Base-by-base conservation (phyloP, 2,113 vertebrate genomes). In the Mobula hypostoma region DNA sequence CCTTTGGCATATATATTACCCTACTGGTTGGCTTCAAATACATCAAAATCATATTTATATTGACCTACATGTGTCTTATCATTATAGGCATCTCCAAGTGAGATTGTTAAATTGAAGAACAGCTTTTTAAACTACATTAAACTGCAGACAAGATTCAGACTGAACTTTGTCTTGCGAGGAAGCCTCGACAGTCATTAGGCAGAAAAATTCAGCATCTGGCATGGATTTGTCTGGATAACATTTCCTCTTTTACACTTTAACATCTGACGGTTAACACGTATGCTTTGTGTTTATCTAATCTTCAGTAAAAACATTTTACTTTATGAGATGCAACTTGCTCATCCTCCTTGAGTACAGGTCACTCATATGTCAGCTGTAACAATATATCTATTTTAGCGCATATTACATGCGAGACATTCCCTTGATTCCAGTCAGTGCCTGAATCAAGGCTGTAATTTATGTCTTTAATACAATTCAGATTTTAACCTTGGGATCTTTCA, bases 21-120 rank as follows among this genome's bases (percentile, higher is more conserved):
- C 61, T 32, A 27, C 63, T 66, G 63, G 63, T 90, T 29, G 2
- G 17, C 58, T 29, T 36, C 61, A 19, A 66, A 90, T 66, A n/a
- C 85, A 90, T 90, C 85, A 90, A 66, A 90, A 90, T 90, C 85
- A 90, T 90, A 90, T 66, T 90, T 68, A 61, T 63, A 90, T 90
- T 32, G n/a, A 90, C 61, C 85, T 19, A 66, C 29, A 32, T 66
- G 14, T 29, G 36, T n/a, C 85, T 90, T 68, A 90, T 90, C 85
- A 90, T 90, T 66, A 68, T 19, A 15, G 85, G 2, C 85, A 90
- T 90, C 85, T 90, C 61, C 15, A 66, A 90, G 61, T 66, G 61
- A 66, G n/a, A 90, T 90, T 90, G 85, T 90, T 66, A 90, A 90
- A 66, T 90, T 66, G 12, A 68, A n/a, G 85, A 19, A 8, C 61